Conservation (phyloP, 2,113 vertebrate species). For the Saguinus imperator region DNA sequence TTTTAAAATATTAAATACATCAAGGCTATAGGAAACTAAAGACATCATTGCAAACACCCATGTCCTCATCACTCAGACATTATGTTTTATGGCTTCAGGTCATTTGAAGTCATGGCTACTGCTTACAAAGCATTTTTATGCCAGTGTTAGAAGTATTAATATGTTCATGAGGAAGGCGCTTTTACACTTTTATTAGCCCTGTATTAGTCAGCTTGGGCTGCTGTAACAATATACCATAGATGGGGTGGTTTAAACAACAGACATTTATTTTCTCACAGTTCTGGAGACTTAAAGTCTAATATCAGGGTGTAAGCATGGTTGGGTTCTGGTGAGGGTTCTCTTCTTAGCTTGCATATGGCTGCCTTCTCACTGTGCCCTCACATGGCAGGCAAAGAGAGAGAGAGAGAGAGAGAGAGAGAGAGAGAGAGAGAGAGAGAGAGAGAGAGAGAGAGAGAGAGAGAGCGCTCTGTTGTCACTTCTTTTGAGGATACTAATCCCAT, state of each 20-base stretch:
- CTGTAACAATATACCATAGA: not conserved
- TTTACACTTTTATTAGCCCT: not conserved
- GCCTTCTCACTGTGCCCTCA: not conserved
- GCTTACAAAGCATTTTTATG: not conserved
- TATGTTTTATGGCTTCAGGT: not conserved
- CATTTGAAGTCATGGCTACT: not conserved
- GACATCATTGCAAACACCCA: not conserved
- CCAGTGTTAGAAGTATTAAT: not conserved
- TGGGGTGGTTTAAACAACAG: not conserved
- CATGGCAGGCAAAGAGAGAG: accelerated
- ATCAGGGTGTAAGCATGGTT: not conserved
- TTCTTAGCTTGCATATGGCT: not conserved
- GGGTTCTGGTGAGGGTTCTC: not conserved
- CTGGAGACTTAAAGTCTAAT: not conserved
- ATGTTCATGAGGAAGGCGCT: not conserved
- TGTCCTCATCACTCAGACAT: not conserved
- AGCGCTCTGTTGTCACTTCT: not conserved
- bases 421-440: no score
- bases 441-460: accelerated
- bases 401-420: no score
- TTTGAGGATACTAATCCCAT: not conserved
- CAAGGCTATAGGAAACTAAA: not conserved
- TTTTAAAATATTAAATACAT: not conserved
- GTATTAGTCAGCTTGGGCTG: not conserved
- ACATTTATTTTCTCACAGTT: not conserved